Evolutionary conservation across 1,140 invertebrate species (phyloP), one percentile per base, ranked within the genome.

Genomic region (Camponotus pennsylvanicus): DNA sequence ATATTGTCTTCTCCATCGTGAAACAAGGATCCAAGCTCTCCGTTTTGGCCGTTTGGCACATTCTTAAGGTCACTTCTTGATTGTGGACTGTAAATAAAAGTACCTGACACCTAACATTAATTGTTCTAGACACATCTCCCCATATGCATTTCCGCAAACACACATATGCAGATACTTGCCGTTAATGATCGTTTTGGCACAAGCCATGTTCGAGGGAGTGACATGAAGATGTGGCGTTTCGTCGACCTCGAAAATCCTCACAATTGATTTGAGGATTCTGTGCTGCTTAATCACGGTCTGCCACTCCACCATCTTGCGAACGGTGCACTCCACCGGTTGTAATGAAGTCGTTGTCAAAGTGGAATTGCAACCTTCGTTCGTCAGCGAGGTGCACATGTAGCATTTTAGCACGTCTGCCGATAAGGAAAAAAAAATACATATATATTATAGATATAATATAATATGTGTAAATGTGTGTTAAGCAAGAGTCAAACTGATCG

Each of bases 11-110:
- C 15, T 87, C 9, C 7, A 91, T 89, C 15, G 76, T 71, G 34
- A 90, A 89, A 84, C 94, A 95, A 0, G 92, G 91, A 64, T 94
- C 90, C 7, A 93, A 52, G 1, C 52, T 40, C 7, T 91, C 89
- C 0, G 87, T 92, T 77, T 94, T 92, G 11, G 92, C 89, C 1
- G 86, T 88, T 75, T 95, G 93, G 64, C 94, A 95, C 49, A 64
- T 94, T 80, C 94, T 92, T 49, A 94, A 21, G 2, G 75, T 92
- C 34, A 93, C 69, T 21, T 92, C 85, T 37, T 90, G 67, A 9
- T 80, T 59, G 0, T 11, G n/a, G 15, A 77, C 87, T 88, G 63
- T 1, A 66, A 82, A 82, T 66, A 45, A 49, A 52, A 52, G 6
- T 52, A 18, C 15, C 1, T 52, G 13, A 15, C 5, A 5, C 15